phyloP scores from a whole-genome alignment of 2,888 invertebrate species.

The Spodoptera picta region DNA sequence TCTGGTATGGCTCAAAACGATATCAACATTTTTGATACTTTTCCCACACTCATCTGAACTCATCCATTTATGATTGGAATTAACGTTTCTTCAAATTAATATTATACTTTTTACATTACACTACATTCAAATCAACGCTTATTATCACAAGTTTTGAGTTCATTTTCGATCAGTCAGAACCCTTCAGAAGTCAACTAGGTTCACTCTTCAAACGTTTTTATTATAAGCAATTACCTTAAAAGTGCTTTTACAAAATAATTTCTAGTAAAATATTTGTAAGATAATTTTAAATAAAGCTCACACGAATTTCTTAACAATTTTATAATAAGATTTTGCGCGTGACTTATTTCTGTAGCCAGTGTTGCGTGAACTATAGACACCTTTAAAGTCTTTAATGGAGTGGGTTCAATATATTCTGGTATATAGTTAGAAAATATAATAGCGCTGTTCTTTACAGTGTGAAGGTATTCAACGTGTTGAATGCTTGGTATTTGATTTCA shows the following conservation, averaged over 20 bases:
- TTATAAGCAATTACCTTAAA: conserved; percentile 36
- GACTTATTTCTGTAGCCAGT: neutral
- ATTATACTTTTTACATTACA: too few species aligned
- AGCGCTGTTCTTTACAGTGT: neutral
- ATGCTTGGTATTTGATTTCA: conserved; percentile 16
- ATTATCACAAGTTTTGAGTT: too few species aligned
- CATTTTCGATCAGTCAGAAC: too few species aligned
- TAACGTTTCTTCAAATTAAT: too few species aligned
- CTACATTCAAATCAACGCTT: too few species aligned
- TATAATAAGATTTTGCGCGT: conserved; percentile 22
- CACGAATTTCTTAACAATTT: conserved; percentile 39
- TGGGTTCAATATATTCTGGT: neutral
- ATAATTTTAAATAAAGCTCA: conserved; percentile 33
- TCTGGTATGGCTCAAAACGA: neutral
- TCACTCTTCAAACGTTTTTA: too few species aligned
- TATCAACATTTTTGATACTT: too few species aligned
- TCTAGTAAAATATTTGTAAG: conserved; percentile 21
- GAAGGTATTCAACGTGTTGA: conserved; percentile 21
- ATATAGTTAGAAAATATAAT: neutral
- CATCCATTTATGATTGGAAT: too few species aligned
- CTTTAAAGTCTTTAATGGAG: accelerated
- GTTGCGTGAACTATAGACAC: conserved; percentile 3
- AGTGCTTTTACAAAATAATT: conserved; percentile 32
- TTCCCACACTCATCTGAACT: too few species aligned
- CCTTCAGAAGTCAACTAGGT: too few species aligned